These are phyloP conservation scores for Diabrotica undecimpunctata DNA, from an alignment of 1,140 invertebrate species.

Conservation along the genomic window DNA sequence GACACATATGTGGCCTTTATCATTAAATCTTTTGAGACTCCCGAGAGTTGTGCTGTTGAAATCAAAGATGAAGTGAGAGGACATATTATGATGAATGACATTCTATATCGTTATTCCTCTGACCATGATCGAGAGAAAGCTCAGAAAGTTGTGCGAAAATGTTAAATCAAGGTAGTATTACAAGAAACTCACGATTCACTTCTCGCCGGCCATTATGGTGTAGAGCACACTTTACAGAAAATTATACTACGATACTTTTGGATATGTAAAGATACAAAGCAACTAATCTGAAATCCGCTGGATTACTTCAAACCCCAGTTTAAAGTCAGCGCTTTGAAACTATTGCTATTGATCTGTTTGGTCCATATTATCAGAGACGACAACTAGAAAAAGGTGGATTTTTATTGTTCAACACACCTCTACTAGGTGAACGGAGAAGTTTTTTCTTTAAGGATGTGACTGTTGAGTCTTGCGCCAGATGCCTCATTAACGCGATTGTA, in stretches of 20 bases:
- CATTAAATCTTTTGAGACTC: no score
- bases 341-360: no score
- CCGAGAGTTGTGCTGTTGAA: conserved; percentile 4
- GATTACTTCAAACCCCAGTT: no score
- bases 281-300: conserved; percentile 33
- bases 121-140: conserved; percentile 36
- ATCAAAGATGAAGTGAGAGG: conserved; percentile 23
- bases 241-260: not conserved
- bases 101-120: conserved; percentile 33
- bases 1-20: conserved; percentile 18
- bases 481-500: conserved; percentile 26
- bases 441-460: conserved; percentile 28
- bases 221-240: no score
- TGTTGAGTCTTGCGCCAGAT: conserved; percentile 25
- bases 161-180: conserved; percentile 23
- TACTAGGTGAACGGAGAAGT: conserved; percentile 28
- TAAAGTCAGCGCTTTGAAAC: conserved; percentile 38
- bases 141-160: conserved; percentile 32
- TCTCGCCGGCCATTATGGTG: conserved; percentile 6
- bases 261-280: conserved; percentile 26
- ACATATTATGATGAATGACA: conserved; percentile 33
- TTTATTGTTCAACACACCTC: conserved; percentile 29
- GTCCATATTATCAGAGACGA: conserved; percentile 21
- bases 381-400: conserved; percentile 23
- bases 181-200: conserved; percentile 36